These are phyloP conservation scores for Epicampocera succincta DNA, from an alignment of 2,888 invertebrate species.

Conservation along the genomic window DNA sequence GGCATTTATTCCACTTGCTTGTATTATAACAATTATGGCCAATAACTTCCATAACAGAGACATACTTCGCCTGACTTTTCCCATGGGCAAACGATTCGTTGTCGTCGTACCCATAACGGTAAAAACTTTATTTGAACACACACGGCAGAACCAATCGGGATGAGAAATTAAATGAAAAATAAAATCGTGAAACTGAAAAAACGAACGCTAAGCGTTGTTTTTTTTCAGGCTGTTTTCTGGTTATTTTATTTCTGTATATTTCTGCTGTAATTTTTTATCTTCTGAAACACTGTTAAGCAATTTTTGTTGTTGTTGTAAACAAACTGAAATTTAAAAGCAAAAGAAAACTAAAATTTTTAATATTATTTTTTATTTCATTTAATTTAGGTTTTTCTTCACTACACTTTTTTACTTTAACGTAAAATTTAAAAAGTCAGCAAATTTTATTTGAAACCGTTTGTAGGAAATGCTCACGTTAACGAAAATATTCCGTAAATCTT, in stretches of 20 bases:
- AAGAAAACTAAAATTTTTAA: conserved; percentile 29
- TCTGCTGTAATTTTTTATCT: conserved; percentile 16
- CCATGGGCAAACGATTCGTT: conserved; percentile 69
- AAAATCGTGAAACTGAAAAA: conserved; percentile 23
- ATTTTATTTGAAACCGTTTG: conserved; percentile 59
- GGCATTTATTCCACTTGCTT: conserved; percentile 73
- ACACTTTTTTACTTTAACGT: conserved; percentile 29
- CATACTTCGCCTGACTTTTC: conserved; percentile 62
- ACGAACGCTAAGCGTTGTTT: conserved; percentile 55
- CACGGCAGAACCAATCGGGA: background rate
- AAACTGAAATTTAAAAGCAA: conserved; percentile 56
- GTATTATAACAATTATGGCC: conserved; percentile 72
- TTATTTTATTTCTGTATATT: conserved; percentile 11
- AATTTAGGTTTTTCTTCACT: conserved; percentile 25
- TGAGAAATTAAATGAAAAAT: background rate
- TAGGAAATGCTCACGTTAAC: conserved; percentile 48
- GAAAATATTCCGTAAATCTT: conserved; percentile 9
- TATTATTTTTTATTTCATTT: conserved; percentile 13
- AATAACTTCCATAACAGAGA: conserved; percentile 73
- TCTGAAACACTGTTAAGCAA: conserved; percentile 64
- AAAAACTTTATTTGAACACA: conserved; percentile 35
- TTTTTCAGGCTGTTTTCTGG: conserved; percentile 17
- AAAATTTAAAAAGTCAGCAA: conserved; percentile 47
- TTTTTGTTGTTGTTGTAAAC: conserved; percentile 62
- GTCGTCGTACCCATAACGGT: conserved; percentile 70